phyloP scores from a whole-genome alignment of 2,113 vertebrate genomes.

The Eulemur rufifrons region DNA sequence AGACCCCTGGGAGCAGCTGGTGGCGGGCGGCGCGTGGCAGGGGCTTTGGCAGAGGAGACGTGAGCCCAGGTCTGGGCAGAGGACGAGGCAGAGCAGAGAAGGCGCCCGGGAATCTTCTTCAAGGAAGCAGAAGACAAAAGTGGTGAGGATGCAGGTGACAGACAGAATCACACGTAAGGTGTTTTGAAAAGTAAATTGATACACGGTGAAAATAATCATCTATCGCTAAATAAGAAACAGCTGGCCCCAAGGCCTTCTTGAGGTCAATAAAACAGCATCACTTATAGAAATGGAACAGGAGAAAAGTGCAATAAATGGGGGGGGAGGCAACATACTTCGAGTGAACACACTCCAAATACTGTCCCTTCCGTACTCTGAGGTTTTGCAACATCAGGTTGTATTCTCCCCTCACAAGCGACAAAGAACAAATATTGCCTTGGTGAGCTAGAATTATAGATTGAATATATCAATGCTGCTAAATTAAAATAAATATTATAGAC shows the following conservation, averaged over 20 bases:
- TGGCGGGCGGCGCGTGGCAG: fast-evolving
- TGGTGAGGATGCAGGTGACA: background rate
- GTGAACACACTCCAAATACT: fast-evolving
- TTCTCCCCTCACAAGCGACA: fast-evolving
- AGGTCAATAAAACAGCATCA: fast-evolving
- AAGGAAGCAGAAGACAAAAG: background rate
- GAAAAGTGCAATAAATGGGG: fast-evolving
- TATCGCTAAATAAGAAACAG: no score
- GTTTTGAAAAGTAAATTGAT: background rate
- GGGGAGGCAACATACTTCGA: fast-evolving
- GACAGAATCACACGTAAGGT: background rate
- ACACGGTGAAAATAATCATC: background rate
- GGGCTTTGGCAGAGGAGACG: fast-evolving
- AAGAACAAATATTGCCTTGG: background rate
- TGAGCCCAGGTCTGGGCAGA: fast-evolving
- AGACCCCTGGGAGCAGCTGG: no score
- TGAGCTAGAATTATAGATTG: background rate
- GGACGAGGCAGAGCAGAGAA: no score
- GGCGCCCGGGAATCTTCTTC: fast-evolving
- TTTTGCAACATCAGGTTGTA: fast-evolving
- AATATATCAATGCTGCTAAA: no score
- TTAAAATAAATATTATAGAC: background rate
- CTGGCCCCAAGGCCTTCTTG: background rate
- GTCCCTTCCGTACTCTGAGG: fast-evolving
- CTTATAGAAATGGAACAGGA: background rate